Percentiles rank a stretch among this genome's conserved stretches.
Evolutionary conservation across 2,888 invertebrate genomes (phyloP).

Genomic region (Iselma pallidipennis): DNA sequence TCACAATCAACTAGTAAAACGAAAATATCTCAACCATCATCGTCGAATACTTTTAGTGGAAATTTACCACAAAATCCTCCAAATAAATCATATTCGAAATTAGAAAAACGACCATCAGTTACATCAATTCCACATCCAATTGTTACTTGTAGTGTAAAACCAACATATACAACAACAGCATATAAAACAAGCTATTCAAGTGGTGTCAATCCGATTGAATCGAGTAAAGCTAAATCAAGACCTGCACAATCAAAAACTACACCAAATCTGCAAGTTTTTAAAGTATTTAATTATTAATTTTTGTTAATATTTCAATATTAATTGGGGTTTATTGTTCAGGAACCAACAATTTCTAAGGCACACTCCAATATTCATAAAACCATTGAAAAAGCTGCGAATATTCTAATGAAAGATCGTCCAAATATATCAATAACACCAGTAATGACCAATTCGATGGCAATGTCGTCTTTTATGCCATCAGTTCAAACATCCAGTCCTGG

Average conservation of each 20-base stretch:
- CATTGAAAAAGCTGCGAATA: slow-evolving; percentile 35
- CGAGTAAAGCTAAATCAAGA: neutral
- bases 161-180: neutral
- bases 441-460: slow-evolving; percentile 28
- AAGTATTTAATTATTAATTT: neutral
- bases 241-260: neutral
- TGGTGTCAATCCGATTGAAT: neutral
- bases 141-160: neutral
- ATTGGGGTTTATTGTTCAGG: slow-evolving; percentile 10
- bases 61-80: neutral
- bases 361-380: slow-evolving; percentile 6
- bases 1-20: slow-evolving; percentile 9
- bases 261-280: neutral
- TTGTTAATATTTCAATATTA: neutral
- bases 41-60: neutral
- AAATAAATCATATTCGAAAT: neutral
- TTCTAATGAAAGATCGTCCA: slow-evolving; percentile 54
- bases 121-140: neutral
- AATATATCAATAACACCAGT: slow-evolving; percentile 58
- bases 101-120: neutral
- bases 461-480: slow-evolving; percentile 52
- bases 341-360: slow-evolving; percentile 15
- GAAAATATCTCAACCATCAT: neutral
- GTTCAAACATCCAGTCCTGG: slow-evolving; percentile 60
- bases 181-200: neutral